Evolutionary conservation across 2,888 invertebrate genomes (phyloP), one percentile per base, ranked within the genome.

Genomic region (Liposcelis brunnea): DNA sequence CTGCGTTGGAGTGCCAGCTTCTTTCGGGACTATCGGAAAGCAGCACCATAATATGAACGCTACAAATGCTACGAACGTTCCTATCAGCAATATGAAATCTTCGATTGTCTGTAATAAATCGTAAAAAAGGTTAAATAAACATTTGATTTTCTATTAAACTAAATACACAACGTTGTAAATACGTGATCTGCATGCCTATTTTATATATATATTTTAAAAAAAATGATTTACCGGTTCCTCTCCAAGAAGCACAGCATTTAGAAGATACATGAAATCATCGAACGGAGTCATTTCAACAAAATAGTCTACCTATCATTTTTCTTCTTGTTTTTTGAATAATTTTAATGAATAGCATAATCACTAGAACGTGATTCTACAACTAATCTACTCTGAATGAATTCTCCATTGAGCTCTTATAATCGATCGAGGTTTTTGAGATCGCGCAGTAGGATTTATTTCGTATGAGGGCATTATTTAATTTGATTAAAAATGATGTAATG

Each of bases 21-120:
- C 68, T 59, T 67, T 68, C 43, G 68, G 68, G 49, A 67, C 67
- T 51, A 69, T 65, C 46, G 74, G 74, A 58, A 74, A 74, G 56
- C 74, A 74, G 56, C 74, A 74, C 74, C 74, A 74, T 21, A 74
- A 58, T 48, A 74, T 67, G 55, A 74, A 74, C 19, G 74, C 74
- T 49, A 74, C 65, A 56, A 74, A 74, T 42, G 74, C 74, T 47
- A 74, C 74, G 51, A 73, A 55, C 26, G 74, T 74, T 26, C 74
- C 74, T 52, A 74, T 64, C 36, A 74, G 61, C 43, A 74, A 58
- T 50, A 74, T 73, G 52, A 73, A 71, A 58, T 74, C 74, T 61
- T 74, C 74, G 44, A 74, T 67, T 12, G 72, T 71, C 74, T 74
- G 55, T 26, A 59, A 55, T 21, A 46, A n/a, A n/a, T n/a, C n/a